A percentile compares a stretch with the other conserved stretches of the same genome.
Evolutionary conservation across 2,797 vertebrate species (phyloP).

Genomic region (Phalanger gymnotis): DNA sequence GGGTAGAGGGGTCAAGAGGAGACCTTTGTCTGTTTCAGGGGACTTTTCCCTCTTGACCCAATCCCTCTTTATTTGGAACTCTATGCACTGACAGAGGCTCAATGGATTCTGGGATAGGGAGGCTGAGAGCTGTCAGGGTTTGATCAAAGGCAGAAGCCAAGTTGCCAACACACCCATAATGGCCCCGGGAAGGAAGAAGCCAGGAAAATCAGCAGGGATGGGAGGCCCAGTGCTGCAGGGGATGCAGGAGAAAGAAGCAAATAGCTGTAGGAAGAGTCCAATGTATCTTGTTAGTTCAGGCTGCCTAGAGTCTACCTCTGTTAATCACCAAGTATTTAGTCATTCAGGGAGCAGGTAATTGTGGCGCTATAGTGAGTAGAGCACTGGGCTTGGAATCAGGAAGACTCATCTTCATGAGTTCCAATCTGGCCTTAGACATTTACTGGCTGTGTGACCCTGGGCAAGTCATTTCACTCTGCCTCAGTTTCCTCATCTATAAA

Average conservation of each 20-base stretch:
- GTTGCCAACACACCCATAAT: background rate
- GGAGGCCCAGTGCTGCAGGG: background rate
- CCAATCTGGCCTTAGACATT: background rate
- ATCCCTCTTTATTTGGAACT: background rate
- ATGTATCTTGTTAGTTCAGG: background rate
- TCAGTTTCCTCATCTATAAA: background rate
- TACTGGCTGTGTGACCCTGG: background rate
- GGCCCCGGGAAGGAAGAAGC: background rate
- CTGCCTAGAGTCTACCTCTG: background rate
- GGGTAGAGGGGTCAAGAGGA: background rate
- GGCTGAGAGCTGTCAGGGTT: background rate
- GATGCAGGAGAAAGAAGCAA: background rate
- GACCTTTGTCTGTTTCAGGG: conserved; percentile 1
- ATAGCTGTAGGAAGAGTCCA: background rate
- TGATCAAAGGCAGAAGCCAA: background rate
- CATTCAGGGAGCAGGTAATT: background rate
- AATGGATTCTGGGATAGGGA: background rate
- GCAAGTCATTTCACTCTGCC: background rate
- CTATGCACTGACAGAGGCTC: background rate
- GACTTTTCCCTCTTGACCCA: background rate
- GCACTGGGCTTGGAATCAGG: background rate
- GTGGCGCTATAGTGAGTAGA: background rate
- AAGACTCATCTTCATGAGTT: background rate
- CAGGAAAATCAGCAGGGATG: background rate
- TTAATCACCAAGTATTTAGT: background rate